Conservation (phyloP, 2,113 vertebrate genomes). For the Pyrgilauda ruficollis region DNA sequence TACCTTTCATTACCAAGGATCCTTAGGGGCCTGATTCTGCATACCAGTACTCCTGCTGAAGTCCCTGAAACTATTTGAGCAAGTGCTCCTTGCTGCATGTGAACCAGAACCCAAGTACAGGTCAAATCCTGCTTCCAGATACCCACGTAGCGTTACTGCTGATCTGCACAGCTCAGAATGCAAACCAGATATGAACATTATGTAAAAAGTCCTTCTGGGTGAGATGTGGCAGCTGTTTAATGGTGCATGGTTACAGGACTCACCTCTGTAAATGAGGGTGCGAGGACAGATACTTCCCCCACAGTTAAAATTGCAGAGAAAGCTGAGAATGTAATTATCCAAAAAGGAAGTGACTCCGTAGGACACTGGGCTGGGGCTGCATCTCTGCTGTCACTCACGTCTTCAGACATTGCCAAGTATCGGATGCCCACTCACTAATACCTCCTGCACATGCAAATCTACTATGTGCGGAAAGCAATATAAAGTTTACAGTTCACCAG, state of each 20-base stretch:
- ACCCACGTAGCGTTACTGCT: not conserved
- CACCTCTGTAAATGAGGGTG: not conserved
- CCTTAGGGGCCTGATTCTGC: constrained; percentile 57
- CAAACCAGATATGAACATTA: not conserved
- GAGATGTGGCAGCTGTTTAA: constrained; percentile 33
- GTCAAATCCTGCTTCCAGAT: not conserved
- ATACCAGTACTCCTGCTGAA: not conserved
- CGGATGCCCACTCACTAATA: not conserved
- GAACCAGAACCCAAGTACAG: not conserved
- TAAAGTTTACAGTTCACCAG: constrained; percentile 8
- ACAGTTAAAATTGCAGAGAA: constrained; percentile 35
- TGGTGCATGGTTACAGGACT: not conserved
- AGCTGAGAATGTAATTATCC: constrained; percentile 47
- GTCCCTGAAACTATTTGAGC: not conserved
- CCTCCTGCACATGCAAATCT: constrained; percentile 29
- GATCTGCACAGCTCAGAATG: not conserved
- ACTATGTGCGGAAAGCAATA: constrained; percentile 35
- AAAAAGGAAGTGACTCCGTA: not conserved
- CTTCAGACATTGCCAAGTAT: constrained; percentile 20
- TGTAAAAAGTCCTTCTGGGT: constrained; percentile 1
- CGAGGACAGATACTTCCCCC: not conserved
- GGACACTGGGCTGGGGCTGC: not conserved
- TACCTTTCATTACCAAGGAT: constrained; percentile 58
- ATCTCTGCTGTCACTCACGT: constrained; percentile 6
- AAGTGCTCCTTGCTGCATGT: not conserved